These are phyloP conservation scores for Takifugu flavidus DNA, from an alignment of 2,113 vertebrate species.

Conservation along the genomic window DNA sequence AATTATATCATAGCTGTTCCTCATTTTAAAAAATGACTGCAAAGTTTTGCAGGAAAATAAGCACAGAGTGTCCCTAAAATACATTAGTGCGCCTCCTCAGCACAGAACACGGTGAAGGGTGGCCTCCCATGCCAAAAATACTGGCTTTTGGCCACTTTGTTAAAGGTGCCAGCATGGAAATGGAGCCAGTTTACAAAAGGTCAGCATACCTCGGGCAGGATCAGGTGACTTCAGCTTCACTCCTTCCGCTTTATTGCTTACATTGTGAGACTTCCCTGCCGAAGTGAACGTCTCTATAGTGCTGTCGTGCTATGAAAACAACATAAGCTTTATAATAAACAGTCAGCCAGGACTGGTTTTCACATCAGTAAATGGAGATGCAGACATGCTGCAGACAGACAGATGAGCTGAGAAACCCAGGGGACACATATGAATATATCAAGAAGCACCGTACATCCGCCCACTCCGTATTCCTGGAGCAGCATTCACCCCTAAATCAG, in stretches of 20 bases:
- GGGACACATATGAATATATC: neutral
- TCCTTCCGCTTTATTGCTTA: conserved; percentile 26
- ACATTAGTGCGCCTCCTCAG: conserved; percentile 19
- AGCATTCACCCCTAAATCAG: neutral
- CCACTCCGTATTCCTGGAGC: neutral
- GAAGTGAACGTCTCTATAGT: too few relatives aligned
- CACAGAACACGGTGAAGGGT: conserved; percentile 22
- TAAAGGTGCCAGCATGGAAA: conserved; percentile 51
- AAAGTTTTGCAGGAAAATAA: too few relatives aligned
- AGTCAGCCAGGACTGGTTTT: neutral
- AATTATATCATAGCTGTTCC: too few relatives aligned
- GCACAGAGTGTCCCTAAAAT: conserved; percentile 13
- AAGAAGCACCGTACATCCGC: neutral
- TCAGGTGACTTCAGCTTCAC: conserved; percentile 65
- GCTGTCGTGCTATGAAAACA: too few relatives aligned
- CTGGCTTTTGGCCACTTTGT: conserved; percentile 45
- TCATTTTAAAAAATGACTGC: too few relatives aligned
- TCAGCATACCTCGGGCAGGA: conserved; percentile 63
- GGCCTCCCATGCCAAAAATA: conserved; percentile 31
- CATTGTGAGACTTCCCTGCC: conserved; percentile 6
- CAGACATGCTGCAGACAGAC: neutral
- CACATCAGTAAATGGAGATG: neutral
- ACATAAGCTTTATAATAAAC: neutral
- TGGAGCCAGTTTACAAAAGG: conserved; percentile 65
- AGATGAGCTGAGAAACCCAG: neutral